Conservation (phyloP, 1,140 invertebrate species). For the Micrasema minimum region DNA sequence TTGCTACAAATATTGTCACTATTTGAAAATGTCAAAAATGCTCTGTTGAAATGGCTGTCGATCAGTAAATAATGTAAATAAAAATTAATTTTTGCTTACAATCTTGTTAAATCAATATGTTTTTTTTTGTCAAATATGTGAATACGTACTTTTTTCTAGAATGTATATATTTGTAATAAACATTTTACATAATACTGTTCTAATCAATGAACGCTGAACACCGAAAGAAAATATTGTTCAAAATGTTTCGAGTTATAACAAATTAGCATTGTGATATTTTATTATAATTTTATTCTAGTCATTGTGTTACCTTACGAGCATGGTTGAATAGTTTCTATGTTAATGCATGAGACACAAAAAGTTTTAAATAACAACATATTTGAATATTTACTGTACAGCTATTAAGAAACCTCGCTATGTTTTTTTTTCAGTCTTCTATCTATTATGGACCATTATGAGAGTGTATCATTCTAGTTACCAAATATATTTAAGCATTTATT, state of each 20-base stretch:
- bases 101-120: conserved; percentile 22
- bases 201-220: too few species aligned
- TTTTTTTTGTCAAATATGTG: conserved; percentile 39
- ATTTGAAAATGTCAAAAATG: conserved; percentile 32
- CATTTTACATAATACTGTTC: too few species aligned
- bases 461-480: conserved; percentile 38
- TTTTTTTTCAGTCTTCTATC: conserved; percentile 23
- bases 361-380: not conserved
- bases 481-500: conserved; percentile 12
- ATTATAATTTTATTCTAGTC: conserved; percentile 50
- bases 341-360: not conserved
- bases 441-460: conserved; percentile 40
- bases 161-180: conserved; percentile 5
- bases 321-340: conserved; percentile 53
- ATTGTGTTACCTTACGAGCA: conserved; percentile 47
- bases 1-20: conserved; percentile 40
- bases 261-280: conserved; percentile 49
- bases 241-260: conserved; percentile 11
- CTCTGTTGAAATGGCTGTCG: conserved; percentile 47
- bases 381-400: conserved; percentile 7
- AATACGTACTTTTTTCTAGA: conserved; percentile 44
- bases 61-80: conserved; percentile 50
- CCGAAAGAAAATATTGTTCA: not conserved
- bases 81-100: conserved; percentile 13
- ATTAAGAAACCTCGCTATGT: conserved; percentile 23